Evolutionary conservation across 2,888 invertebrate genomes (phyloP), one percentile per base, ranked within the genome.

Genomic region (Acleris cristana): DNA sequence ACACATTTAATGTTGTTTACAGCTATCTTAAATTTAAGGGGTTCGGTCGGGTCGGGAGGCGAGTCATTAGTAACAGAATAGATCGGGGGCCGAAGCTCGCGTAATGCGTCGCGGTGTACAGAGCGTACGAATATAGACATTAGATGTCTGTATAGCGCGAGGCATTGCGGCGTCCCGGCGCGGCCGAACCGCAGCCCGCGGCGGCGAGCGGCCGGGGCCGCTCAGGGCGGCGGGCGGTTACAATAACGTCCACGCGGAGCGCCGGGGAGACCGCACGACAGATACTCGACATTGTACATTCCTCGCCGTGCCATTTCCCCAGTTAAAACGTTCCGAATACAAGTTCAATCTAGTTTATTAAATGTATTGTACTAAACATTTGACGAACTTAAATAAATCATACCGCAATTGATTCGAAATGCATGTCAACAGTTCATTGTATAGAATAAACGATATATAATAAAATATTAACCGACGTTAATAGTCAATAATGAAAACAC

Each of bases 1-100:
- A 92, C 92, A 92, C 91, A 90, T 91, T 91, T 89, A 88, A 90
- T 91, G 90, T 89, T 89, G 89, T 85, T 90, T 88, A 82, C 79
- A 78, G 69, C 89, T 90, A 91, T 78, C 88, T 91, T 90, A 90
- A 10, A 70, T 72, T 51, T 85, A 87, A 67, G 68, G 68, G 84
- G 86, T 77, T 76, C 78, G 90, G 76, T 71, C 85, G 84, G 73
- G 78, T 75, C 73, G 82, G 76, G 84, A 88, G 85, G 65, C 69
- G 44, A 30, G 34, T 30, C 5, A 51, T 40, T 44, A 68, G 53
- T 53, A 65, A 62, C 66, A 62, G 44, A 66, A 62, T 23, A 58
- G 48, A 48, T 18, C 14, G 34, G 40, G 30, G 40, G 40, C 40
- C 21, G 51, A 19, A 19, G 51, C 12, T 21, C 12, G 65, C 63